Conservation (phyloP, 1,140 invertebrate genomes). For the honey bee (Apis mellifera) region DNA sequence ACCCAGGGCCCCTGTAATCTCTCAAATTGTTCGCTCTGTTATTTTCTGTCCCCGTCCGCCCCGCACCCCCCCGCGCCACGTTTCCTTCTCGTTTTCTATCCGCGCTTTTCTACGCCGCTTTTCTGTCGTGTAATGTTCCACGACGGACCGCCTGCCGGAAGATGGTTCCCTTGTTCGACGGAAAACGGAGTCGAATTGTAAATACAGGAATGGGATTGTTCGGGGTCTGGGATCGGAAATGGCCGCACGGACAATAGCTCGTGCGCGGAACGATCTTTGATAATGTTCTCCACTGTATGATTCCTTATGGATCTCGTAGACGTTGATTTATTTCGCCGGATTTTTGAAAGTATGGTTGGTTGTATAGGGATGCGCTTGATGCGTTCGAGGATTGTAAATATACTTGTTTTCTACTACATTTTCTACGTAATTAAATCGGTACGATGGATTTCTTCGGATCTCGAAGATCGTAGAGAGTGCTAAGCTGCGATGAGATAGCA, state of each 20-base stretch:
- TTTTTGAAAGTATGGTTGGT: background rate
- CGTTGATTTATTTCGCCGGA: background rate
- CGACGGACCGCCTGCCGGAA: background rate
- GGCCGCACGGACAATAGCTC: background rate
- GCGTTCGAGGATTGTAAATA: too few relatives aligned
- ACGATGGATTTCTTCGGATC: too few relatives aligned
- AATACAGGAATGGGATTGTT: slow-evolving; percentile 17
- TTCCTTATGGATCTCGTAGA: background rate
- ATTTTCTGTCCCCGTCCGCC: slow-evolving; percentile 60
- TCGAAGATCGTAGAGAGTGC: too few relatives aligned
- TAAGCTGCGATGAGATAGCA: too few relatives aligned
- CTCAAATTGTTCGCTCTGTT: slow-evolving; percentile 64
- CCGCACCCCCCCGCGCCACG: background rate
- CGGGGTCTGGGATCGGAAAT: background rate
- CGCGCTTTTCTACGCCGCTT: background rate
- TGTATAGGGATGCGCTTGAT: too few relatives aligned
- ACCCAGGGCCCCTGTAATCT: slow-evolving; percentile 66
- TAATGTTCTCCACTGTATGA: background rate
- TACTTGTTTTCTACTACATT: too few relatives aligned
- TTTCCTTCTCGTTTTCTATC: slow-evolving; percentile 41
- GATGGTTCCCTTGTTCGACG: background rate
- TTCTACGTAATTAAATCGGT: too few relatives aligned
- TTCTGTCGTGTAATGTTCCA: background rate
- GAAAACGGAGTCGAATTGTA: slow-evolving; percentile 23
- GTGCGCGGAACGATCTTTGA: background rate